Evolutionary conservation across 2,888 invertebrate genomes (phyloP).

Genomic region (Isoperla grammatica): DNA sequence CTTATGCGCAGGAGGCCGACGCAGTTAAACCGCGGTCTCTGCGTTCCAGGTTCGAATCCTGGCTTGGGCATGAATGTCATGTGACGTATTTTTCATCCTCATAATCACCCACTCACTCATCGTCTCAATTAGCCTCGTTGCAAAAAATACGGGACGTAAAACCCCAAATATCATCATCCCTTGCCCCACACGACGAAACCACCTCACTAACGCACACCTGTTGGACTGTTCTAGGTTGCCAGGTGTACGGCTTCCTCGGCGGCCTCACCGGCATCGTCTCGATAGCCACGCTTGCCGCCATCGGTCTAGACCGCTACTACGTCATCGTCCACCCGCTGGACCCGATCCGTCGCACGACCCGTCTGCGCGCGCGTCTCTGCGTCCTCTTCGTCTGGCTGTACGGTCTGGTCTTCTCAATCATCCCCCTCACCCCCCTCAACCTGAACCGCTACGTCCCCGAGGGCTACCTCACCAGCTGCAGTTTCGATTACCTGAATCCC

Average conservation of each 20-base stretch:
- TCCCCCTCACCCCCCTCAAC: slow-evolving; percentile 56
- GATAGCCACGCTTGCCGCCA: slow-evolving; percentile 72
- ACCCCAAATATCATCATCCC: too few relatives aligned
- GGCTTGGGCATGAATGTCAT: too few relatives aligned
- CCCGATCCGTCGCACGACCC: slow-evolving; percentile 57
- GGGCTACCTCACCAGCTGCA: slow-evolving; percentile 77
- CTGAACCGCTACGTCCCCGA: slow-evolving; percentile 76
- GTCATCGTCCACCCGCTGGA: slow-evolving; percentile 75
- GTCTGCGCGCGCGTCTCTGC: slow-evolving; percentile 55
- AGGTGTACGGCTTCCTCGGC: slow-evolving; percentile 72
- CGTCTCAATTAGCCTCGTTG: too few relatives aligned
- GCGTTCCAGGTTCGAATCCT: too few relatives aligned
- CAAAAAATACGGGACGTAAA: too few relatives aligned
- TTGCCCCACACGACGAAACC: too few relatives aligned
- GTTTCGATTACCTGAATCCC: slow-evolving; percentile 65
- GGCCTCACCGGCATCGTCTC: slow-evolving; percentile 76
- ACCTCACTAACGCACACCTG: neutral
- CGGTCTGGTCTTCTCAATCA: slow-evolving; percentile 59
- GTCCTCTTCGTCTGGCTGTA: slow-evolving; percentile 67
- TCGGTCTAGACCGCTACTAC: slow-evolving; percentile 75
- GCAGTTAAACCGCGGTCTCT: too few relatives aligned
- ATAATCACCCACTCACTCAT: too few relatives aligned
- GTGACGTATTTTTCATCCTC: too few relatives aligned
- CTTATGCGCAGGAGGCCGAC: too few relatives aligned
- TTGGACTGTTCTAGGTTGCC: slow-evolving; percentile 55